These are phyloP conservation scores for Siniperca scherzeri DNA, from an alignment of 2,797 vertebrate species.

Conservation along the genomic window DNA sequence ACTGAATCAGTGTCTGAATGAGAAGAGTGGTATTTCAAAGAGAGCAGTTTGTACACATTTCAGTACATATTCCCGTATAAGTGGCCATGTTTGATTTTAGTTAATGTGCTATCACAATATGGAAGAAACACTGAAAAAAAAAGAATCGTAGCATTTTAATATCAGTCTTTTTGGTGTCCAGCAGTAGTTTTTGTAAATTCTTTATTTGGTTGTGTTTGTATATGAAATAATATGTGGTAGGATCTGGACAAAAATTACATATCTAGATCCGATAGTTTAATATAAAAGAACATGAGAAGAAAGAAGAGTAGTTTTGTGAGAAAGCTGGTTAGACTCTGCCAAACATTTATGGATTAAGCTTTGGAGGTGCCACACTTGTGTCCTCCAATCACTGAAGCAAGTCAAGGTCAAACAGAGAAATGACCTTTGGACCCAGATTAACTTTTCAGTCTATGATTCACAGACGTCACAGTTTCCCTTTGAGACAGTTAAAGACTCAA, in stretches of 20 bases:
- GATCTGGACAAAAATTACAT: constrained; percentile 69
- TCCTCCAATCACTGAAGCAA: constrained; percentile 37
- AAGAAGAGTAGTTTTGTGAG: constrained; percentile 24
- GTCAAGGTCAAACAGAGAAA: constrained; percentile 30
- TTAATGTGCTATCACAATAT: constrained; percentile 71
- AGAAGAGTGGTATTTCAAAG: constrained; percentile 48
- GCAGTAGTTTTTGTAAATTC: constrained; percentile 79
- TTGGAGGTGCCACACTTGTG: constrained; percentile 22
- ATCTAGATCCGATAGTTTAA: constrained; percentile 66
- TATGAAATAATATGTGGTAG: constrained; percentile 69
- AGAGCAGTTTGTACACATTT: constrained; percentile 70
- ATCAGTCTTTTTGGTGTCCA: constrained; percentile 80
- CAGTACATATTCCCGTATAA: constrained; percentile 56
- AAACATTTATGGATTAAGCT: constrained; percentile 54
- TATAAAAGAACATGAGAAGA: constrained; percentile 32
- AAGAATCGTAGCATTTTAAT: constrained; percentile 77
- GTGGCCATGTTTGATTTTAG: constrained; percentile 74
- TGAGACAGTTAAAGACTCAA: not conserved
- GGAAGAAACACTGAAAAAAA: constrained; percentile 62
- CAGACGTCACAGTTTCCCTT: constrained; percentile 27
- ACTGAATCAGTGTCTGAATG: constrained; percentile 56
- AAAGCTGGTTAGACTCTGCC: constrained; percentile 54
- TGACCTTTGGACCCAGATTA: constrained; percentile 46
- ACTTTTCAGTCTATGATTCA: constrained; percentile 19
- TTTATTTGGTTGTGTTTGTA: constrained; percentile 79